Conservation (phyloP, 1,140 invertebrate species). For the Drosophila mojavensis region DNA sequence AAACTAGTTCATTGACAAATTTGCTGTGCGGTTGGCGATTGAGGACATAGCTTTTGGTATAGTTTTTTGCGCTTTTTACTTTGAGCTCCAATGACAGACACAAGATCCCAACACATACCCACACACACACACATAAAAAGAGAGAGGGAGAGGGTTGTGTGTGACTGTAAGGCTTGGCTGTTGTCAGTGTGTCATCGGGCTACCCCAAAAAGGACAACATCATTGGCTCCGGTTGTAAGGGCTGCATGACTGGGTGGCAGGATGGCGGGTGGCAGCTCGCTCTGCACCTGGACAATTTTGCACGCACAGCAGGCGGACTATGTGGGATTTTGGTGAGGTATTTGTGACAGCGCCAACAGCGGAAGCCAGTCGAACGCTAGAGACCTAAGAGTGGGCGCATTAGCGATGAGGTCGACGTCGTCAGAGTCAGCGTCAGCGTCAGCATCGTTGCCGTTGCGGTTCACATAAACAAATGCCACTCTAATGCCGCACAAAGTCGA, state of each 20-base stretch:
- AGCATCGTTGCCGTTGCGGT: constrained; percentile 22
- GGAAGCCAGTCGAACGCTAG: constrained; percentile 33
- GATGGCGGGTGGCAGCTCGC: background rate
- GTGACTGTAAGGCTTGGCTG: background rate
- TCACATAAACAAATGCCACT: constrained; percentile 80
- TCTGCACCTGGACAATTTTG: constrained; percentile 54
- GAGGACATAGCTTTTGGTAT: background rate
- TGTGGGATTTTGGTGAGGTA: constrained; percentile 66
- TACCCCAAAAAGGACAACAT: constrained; percentile 1
- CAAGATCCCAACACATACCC: background rate
- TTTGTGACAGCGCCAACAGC: constrained; percentile 59
- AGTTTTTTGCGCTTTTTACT: background rate
- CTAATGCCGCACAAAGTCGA: constrained; percentile 76
- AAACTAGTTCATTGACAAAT: too few species aligned
- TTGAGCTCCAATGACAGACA: constrained; percentile 5
- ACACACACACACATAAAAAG: too few species aligned
- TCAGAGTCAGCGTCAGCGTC: constrained; percentile 5
- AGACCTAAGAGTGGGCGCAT: constrained; percentile 22
- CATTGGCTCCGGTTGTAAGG: background rate
- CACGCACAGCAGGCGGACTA: constrained; percentile 73
- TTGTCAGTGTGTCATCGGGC: constrained; percentile 15
- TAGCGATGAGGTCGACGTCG: constrained; percentile 27
- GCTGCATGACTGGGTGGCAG: background rate
- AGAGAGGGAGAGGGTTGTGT: background rate
- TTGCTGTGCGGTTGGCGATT: background rate